These are phyloP conservation scores for Chlamydotis undulata DNA, from an alignment of 2,113 vertebrate species.

Conservation along the genomic window DNA sequence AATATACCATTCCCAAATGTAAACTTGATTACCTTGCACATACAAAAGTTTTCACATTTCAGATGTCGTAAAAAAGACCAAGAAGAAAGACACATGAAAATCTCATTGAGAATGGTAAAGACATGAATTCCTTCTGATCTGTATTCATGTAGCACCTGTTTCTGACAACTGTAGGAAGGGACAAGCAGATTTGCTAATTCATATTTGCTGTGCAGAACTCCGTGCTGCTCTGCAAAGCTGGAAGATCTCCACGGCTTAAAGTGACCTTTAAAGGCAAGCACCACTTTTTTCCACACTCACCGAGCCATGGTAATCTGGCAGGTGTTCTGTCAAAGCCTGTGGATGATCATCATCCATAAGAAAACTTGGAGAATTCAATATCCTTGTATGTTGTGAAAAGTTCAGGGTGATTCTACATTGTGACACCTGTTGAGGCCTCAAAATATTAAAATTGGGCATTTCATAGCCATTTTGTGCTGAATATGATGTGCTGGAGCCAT, in stretches of 20 bases:
- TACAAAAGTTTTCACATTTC: not conserved
- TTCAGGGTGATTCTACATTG: not conserved
- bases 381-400: not conserved
- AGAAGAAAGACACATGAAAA: not conserved
- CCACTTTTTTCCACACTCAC: not conserved
- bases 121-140: not conserved
- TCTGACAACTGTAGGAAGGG: not conserved
- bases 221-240: not conserved
- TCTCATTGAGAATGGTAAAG: not conserved
- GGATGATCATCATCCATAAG: not conserved
- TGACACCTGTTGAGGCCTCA: not conserved
- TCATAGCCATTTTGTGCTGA: not conserved
- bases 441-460: not conserved
- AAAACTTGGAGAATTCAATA: not conserved
- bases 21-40: not conserved
- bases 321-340: not conserved
- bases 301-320: accelerated
- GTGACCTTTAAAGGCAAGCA: not conserved
- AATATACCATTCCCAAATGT: not conserved
- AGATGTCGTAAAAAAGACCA: not conserved
- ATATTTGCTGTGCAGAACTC: not conserved
- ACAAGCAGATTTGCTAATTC: not conserved
- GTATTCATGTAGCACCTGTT: not conserved
- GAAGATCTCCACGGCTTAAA: not conserved
- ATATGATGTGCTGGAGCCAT: not conserved